Conservation (phyloP, 2,888 invertebrate genomes). For the Drosophila formosana region DNA sequence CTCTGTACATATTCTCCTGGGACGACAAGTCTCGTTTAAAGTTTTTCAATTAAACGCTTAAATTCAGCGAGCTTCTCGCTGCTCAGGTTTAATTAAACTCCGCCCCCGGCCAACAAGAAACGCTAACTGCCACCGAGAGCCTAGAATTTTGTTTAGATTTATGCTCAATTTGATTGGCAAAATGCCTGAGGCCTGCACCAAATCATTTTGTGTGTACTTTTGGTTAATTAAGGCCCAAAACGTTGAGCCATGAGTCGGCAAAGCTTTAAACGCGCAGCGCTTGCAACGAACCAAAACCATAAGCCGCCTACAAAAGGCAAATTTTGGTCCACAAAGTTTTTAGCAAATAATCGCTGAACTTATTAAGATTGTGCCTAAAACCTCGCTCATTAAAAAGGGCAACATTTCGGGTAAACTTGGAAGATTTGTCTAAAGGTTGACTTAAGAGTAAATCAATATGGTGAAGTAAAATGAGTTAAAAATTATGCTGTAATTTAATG, state of each 20-base stretch:
- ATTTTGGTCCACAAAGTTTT: conserved; percentile 4
- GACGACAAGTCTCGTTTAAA: conserved; percentile 60
- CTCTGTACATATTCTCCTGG: conserved; percentile 42
- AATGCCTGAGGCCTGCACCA: conserved; percentile 61
- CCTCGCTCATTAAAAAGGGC: conserved; percentile 18
- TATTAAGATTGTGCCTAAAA: conserved; percentile 23
- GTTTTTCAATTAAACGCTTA: conserved; percentile 76
- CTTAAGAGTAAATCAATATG: conserved; percentile 9
- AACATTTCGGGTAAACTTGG: not conserved
- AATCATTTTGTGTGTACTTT: conserved; percentile 56
- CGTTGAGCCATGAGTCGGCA: conserved; percentile 2
- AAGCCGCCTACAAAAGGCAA: conserved; percentile 1
- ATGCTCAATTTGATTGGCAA: conserved; percentile 75
- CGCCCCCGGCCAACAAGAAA: conserved; percentile 26
- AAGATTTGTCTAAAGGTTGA: conserved; percentile 1
- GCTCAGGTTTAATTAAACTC: conserved; percentile 68
- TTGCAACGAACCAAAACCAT: conserved; percentile 21
- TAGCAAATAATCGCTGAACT: conserved; percentile 34
- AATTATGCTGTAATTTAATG: not conserved
- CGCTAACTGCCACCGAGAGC: conserved; percentile 32
- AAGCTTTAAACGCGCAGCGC: conserved; percentile 1
- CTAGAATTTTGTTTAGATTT: conserved; percentile 68
- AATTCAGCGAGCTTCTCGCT: conserved; percentile 52
- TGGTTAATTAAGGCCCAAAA: conserved; percentile 48
- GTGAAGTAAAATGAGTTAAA: not conserved